Percentiles rank a stretch among this genome's conserved stretches.
Evolutionary conservation across 2,888 invertebrate genomes (phyloP).

Genomic region (Folsomia candida): DNA sequence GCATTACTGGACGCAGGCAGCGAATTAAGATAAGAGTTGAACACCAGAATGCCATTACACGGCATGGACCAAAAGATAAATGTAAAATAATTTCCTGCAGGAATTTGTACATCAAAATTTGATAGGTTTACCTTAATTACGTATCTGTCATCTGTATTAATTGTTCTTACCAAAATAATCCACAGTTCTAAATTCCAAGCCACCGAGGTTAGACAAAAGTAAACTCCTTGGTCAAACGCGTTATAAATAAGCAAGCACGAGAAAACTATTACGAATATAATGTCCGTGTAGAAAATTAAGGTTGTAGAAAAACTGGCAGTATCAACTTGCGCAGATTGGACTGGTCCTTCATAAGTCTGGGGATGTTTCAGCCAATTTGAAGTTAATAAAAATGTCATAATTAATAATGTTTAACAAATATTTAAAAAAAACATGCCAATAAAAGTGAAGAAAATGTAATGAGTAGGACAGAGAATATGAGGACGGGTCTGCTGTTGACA

Average conservation of each 20-base stretch:
- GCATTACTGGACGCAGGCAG: conserved; percentile 30
- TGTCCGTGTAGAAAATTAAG: background rate
- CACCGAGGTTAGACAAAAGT: background rate
- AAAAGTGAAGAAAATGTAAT: background rate
- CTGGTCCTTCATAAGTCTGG: background rate
- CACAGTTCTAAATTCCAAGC: conserved; percentile 32
- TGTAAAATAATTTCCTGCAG: background rate
- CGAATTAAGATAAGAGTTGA: too few relatives aligned
- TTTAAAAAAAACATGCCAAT: too few relatives aligned
- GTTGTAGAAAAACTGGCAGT: too few relatives aligned
- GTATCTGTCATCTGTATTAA: too few relatives aligned
- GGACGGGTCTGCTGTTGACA: background rate
- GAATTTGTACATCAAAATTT: too few relatives aligned
- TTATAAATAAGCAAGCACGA: background rate
- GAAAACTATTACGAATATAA: background rate
- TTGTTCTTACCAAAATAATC: conserved; percentile 30
- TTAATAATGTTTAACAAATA: too few relatives aligned
- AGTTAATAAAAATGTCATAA: too few relatives aligned
- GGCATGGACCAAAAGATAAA: background rate
- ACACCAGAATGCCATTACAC: background rate
- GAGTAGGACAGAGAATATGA: background rate
- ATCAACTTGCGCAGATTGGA: too few relatives aligned
- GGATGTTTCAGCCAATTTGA: too few relatives aligned
- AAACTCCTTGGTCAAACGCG: background rate
- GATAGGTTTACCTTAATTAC: too few relatives aligned